A percentile compares a stretch with the other conserved stretches of the same genome.
These are phyloP conservation scores for Pseudochromis fuscus DNA, from an alignment of 2,797 vertebrate genomes.

Conservation along the genomic window DNA sequence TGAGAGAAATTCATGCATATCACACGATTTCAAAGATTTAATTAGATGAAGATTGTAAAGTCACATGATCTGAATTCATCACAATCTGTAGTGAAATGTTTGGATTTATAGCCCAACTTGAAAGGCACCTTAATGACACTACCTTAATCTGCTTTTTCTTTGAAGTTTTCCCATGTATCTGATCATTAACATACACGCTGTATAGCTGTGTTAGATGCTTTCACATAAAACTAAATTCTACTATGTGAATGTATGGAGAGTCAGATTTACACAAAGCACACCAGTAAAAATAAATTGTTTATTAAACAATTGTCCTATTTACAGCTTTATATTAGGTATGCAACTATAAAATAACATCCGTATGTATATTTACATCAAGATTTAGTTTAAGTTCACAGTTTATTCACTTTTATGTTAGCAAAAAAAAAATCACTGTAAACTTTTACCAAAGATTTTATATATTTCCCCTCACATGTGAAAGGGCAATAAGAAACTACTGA, in stretches of 20 bases:
- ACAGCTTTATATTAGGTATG: constrained; percentile 39
- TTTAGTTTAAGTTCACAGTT: constrained; percentile 13
- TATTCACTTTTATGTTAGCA: neutral
- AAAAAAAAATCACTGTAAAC: neutral
- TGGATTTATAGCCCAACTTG: neutral
- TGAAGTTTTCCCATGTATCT: neutral
- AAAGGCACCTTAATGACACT: neutral
- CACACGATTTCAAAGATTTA: neutral
- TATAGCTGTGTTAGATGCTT: neutral
- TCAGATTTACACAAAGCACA: constrained; percentile 18
- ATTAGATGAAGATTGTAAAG: neutral
- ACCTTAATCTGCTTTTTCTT: neutral
- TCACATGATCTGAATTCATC: neutral
- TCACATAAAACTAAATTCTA: neutral
- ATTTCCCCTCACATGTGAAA: neutral
- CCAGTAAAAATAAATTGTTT: constrained; percentile 69
- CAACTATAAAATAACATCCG: constrained; percentile 14
- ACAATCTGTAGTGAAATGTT: neutral
- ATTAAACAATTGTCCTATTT: constrained; percentile 62
- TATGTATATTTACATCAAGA: constrained; percentile 14
- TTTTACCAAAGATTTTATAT: neutral
- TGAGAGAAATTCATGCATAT: neutral
- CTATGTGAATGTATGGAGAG: neutral
- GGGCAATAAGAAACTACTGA: neutral
- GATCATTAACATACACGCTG: neutral